Base-by-base conservation (phyloP, 2,888 invertebrate genomes). In the Thyatira batis region DNA sequence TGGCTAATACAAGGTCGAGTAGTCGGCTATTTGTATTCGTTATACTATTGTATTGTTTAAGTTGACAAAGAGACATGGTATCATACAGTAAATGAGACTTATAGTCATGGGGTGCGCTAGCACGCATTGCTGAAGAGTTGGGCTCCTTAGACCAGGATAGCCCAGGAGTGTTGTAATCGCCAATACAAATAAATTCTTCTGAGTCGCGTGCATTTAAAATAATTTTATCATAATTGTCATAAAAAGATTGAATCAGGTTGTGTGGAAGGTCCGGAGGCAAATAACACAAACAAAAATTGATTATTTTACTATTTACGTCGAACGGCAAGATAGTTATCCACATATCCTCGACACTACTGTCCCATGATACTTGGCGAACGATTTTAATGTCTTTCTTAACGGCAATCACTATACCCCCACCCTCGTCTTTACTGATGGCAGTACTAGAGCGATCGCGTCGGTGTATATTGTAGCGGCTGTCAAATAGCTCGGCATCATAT, bases 201-300 rank as follows among this genome's bases (percentile, higher is more conserved):
- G 27, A 28, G 27, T 28, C 27, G 10, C 27, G 27, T 4, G 27
- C 6, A 28, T 28, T 28, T 28, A 28, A 28, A 28, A 28, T 28
- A 28, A 28, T 28, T 66, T 55, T 61, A 61, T 54, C 46, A 56
- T 55, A 56, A 54, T 52, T 63, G 61, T 70, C 61, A 64, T 61
- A 66, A 50, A 57, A 63, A 57, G 53, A 63, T 63, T 62, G 57
- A 66, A 49, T 11, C 10, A 9, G 49, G 2, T 49, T n/a, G n/a
- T n/a, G n/a, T 9, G 49, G n/a, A 1, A 60, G 17, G 44, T 61
- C 44, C 2, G 58, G 52, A 0, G 57, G 59, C 11, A 64, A 21
- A 25, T 64, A 64, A 33, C 64, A 64, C 0, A 60, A 9, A 52
- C 56, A 61, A 8, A 61, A 49, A 50, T 60, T 50, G 1, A 53